Percentiles rank a stretch among this genome's conserved stretches.
Conservation (phyloP, 2,113 vertebrate genomes). For the Ictidomys tridecemlineatus region DNA sequence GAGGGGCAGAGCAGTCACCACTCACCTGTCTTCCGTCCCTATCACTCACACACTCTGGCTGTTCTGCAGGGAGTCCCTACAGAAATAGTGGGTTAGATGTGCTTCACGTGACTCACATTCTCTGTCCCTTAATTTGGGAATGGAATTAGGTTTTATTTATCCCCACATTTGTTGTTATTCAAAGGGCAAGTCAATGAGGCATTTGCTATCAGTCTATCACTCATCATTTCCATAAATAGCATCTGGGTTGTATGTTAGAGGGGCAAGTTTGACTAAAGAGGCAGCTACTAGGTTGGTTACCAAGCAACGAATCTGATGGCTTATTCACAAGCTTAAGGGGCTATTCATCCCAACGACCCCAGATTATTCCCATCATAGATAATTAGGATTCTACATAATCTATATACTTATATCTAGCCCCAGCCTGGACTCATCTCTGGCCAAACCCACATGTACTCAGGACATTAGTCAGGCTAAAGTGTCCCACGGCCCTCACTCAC, state of each 20-base stretch:
- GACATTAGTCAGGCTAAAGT: too few relatives aligned
- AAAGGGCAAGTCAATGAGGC: constrained; percentile 67
- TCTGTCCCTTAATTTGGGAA: constrained; percentile 74
- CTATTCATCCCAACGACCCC: not conserved
- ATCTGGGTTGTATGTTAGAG: not conserved
- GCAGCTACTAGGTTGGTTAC: not conserved
- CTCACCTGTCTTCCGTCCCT: not conserved
- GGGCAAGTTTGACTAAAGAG: not conserved
- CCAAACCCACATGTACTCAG: not conserved
- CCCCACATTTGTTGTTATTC: constrained; percentile 78
- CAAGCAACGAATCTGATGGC: constrained; percentile 1
- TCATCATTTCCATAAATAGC: constrained; percentile 78
- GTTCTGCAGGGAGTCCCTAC: not conserved
- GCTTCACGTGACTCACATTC: constrained; percentile 23
- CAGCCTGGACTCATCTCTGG: not conserved
- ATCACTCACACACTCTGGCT: not conserved
- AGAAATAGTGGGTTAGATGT: not conserved
- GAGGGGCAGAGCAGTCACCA: not conserved
- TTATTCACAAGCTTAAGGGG: not conserved
- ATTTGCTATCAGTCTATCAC: constrained; percentile 67
- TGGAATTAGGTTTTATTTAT: constrained; percentile 76
- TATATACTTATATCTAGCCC: not conserved
- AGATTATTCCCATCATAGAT: not conserved
- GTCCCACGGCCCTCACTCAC: fast-evolving
- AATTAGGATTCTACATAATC: not conserved